Conservation (phyloP, 2,888 invertebrate genomes). For the Ryuthela nishihirai region DNA sequence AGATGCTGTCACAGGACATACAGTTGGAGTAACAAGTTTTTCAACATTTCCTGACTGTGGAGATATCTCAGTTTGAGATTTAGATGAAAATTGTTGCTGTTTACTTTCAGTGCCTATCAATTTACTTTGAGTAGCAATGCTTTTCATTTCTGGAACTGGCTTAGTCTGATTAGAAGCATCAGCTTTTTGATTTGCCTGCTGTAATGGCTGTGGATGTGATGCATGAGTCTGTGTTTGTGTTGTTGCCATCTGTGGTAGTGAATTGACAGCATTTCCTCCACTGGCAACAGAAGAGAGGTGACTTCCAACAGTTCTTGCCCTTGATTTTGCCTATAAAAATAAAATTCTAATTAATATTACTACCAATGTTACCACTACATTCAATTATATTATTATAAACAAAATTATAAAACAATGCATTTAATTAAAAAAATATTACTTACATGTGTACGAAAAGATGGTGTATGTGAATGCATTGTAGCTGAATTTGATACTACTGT, state of each 20-base stretch:
- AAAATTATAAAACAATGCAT: no score
- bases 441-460: conserved; percentile 30
- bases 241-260: conserved; percentile 35
- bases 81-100: no score
- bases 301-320: neutral
- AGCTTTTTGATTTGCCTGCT: conserved; percentile 38
- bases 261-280: no score
- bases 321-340: neutral
- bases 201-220: conserved; percentile 1
- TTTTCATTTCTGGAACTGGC: conserved; percentile 15
- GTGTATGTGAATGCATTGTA: conserved; percentile 25
- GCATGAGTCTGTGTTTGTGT: conserved; percentile 34
- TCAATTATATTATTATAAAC: no score
- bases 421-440: no score
- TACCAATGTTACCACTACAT: no score
- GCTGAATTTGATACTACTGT: conserved; percentile 53
- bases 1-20: no score
- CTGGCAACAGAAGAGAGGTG: neutral
- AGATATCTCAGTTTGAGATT: no score
- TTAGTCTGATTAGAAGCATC: conserved; percentile 43
- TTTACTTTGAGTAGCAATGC: conserved; percentile 18
- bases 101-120: conserved; percentile 11
- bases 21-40: no score
- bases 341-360: neutral
- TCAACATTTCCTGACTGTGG: no score